These are phyloP conservation scores for Pseudomyrmex dendroicus DNA, from an alignment of 1,140 invertebrate genomes.

Conservation along the genomic window DNA sequence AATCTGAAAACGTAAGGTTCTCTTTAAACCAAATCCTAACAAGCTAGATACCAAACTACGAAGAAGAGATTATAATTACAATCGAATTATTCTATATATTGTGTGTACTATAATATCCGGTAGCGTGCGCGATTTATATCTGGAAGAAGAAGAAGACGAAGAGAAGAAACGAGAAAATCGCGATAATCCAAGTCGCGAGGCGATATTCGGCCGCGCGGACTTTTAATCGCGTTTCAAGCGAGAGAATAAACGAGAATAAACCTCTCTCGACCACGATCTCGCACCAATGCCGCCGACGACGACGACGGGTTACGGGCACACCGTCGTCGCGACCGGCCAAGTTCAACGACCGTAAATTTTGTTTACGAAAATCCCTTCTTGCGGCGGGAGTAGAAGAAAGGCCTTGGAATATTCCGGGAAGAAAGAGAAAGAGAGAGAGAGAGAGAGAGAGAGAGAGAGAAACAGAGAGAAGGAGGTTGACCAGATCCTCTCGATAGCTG, in stretches of 20 bases:
- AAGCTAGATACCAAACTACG: neutral
- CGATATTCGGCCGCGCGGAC: conserved; percentile 52
- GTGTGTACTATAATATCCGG: conserved; percentile 5
- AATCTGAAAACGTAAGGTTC: no score
- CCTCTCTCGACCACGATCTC: conserved; percentile 37
- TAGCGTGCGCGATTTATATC: neutral
- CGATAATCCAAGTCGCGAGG: conserved; percentile 25
- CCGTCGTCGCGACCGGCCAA: conserved; percentile 52
- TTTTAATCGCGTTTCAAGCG: conserved; percentile 68
- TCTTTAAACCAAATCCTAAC: no score
- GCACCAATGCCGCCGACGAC: conserved; percentile 21
- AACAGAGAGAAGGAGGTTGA: neutral
- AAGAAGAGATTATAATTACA: neutral
- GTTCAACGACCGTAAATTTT: conserved; percentile 81
- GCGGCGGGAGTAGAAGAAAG: conserved; percentile 6
- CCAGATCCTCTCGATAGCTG: neutral
- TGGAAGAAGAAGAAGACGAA: conserved; percentile 11
- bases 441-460: no score
- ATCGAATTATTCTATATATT: conserved; percentile 3
- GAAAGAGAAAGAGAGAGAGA: no score
- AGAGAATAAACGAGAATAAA: conserved; percentile 75
- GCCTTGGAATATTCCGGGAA: conserved; percentile 4
- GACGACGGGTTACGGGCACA: neutral
- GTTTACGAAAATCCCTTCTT: conserved; percentile 78
- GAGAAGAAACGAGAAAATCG: conserved; percentile 7